Conservation (phyloP, 2,888 invertebrate genomes). For the Aporophyla nigra region DNA sequence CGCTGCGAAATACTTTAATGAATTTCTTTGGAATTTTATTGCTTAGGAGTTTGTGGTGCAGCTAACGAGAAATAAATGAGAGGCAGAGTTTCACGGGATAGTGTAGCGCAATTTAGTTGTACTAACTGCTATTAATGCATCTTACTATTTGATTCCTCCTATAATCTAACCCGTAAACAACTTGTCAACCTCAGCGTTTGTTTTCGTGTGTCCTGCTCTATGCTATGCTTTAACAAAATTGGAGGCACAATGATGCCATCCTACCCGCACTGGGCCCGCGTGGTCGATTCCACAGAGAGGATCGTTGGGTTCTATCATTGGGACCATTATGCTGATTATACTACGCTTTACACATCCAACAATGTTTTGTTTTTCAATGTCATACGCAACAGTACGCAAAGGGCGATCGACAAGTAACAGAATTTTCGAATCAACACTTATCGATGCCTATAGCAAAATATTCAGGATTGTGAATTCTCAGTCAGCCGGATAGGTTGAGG, state of each 20-base stretch:
- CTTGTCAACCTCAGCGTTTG: too few species aligned
- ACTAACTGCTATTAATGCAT: background rate
- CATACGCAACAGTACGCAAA: background rate
- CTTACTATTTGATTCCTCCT: too few species aligned
- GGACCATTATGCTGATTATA: background rate
- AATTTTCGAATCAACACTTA: slow-evolving; percentile 18
- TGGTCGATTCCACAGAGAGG: background rate
- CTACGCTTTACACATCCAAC: background rate
- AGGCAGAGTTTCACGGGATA: background rate
- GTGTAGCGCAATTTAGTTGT: background rate
- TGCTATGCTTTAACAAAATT: background rate
- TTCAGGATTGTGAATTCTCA: slow-evolving; percentile 24
- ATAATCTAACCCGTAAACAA: too few species aligned
- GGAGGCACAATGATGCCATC: background rate
- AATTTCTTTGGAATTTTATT: slow-evolving; percentile 48
- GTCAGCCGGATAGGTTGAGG: slow-evolving; percentile 29
- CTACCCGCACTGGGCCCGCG: background rate
- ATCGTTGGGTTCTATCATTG: background rate
- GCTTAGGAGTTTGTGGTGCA: slow-evolving; percentile 6
- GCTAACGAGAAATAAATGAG: background rate
- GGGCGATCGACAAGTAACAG: slow-evolving; percentile 11
- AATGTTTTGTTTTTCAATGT: slow-evolving; percentile 5
- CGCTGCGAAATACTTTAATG: slow-evolving; percentile 38
- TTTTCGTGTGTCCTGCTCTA: background rate
- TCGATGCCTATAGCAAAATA: slow-evolving; percentile 35